These are phyloP conservation scores for Periphyllus acericola DNA, from an alignment of 2,888 invertebrate species.

Conservation along the genomic window DNA sequence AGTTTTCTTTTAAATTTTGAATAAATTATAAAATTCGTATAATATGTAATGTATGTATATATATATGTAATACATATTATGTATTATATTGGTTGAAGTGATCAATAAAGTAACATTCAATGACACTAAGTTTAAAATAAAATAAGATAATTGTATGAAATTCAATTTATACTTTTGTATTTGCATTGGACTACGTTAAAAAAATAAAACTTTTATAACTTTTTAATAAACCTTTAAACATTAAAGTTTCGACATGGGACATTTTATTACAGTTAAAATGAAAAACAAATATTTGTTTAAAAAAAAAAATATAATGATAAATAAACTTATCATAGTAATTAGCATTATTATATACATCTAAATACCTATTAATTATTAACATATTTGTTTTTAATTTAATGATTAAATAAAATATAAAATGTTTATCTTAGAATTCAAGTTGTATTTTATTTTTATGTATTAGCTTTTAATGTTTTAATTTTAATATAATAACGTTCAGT, in stretches of 20 bases:
- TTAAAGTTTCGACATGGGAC: slow-evolving; percentile 5
- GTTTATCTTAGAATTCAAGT: neutral
- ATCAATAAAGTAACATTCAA: neutral
- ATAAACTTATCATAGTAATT: slow-evolving; percentile 8
- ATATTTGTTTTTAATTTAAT: slow-evolving; percentile 25
- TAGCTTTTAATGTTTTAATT: neutral
- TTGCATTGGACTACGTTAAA: neutral
- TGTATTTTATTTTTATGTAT: neutral
- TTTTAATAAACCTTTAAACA: neutral
- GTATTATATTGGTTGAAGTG: neutral
- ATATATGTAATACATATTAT: too few species aligned
- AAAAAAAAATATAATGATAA: slow-evolving; percentile 9
- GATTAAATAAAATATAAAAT: neutral
- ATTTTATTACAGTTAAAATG: neutral
- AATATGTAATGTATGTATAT: too few species aligned
- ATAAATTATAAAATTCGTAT: neutral
- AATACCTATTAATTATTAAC: neutral
- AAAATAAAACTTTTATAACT: neutral
- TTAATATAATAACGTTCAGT: neutral
- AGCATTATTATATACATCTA: neutral
- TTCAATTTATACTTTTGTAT: neutral
- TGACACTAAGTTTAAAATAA: neutral
- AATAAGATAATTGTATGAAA: neutral
- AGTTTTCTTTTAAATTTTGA: neutral
- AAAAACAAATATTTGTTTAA: slow-evolving; percentile 6